A percentile compares a stretch with the other conserved stretches of the same genome.
phyloP scores from a whole-genome alignment of 2,888 invertebrate species.

The Stenurella melanura region DNA sequence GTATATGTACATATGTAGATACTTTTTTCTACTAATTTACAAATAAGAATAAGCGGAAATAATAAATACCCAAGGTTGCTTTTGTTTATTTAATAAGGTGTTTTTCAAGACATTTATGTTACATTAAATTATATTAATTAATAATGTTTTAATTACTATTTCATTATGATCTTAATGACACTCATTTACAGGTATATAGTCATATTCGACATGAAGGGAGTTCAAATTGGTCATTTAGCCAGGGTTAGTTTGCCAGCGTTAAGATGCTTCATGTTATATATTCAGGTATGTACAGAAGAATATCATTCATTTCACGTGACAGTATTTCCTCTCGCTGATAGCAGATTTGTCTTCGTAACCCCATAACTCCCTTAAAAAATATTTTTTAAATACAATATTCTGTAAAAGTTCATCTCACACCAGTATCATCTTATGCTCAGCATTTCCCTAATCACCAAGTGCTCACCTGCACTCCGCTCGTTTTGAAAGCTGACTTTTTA shows the following conservation, averaged over 20 bases:
- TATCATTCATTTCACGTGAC: no score
- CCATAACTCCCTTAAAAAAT: no score
- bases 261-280: constrained; percentile 80
- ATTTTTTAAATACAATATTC: no score
- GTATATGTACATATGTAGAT: neutral
- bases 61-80: neutral
- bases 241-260: constrained; percentile 79
- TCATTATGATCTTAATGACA: constrained; percentile 20
- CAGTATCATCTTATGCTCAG: no score
- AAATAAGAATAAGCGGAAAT: neutral
- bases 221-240: constrained; percentile 80
- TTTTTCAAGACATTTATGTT: no score
- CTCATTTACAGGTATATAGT: constrained; percentile 75
- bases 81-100: no score
- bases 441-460: no score
- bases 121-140: constrained; percentile 10
- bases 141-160: neutral
- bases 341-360: no score
- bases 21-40: neutral
- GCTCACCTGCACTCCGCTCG: no score
- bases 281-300: constrained; percentile 78
- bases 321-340: no score
- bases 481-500: no score
- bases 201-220: constrained; percentile 82
- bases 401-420: no score